Percentiles rank a stretch among this genome's conserved stretches.
phyloP scores from a whole-genome alignment of 2,113 vertebrate species.

The Chloroceryle aenea region DNA sequence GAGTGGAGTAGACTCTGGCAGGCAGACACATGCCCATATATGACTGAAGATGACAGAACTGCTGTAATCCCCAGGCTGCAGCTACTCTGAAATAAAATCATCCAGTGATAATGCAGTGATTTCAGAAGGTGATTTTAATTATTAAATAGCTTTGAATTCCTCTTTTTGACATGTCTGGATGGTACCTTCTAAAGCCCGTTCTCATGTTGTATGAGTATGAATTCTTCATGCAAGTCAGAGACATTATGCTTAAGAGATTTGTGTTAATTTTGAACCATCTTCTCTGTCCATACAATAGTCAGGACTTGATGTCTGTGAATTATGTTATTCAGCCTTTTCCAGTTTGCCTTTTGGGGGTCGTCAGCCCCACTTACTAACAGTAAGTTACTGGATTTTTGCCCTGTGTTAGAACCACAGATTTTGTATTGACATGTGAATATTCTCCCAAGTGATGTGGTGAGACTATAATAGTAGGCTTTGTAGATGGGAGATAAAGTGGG shows the following conservation, averaged over 20 bases:
- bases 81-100: neutral
- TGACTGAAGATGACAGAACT: neutral
- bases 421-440: neutral
- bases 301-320: neutral
- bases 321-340: neutral
- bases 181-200: neutral
- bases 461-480: neutral
- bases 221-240: neutral
- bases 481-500: neutral
- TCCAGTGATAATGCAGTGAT: neutral
- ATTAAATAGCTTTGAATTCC: neutral
- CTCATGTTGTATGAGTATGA: neutral
- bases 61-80: neutral
- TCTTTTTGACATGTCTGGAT: neutral
- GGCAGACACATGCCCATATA: neutral
- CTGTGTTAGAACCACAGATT: neutral
- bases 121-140: conserved; percentile 9
- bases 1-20: neutral
- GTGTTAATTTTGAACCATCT: conserved; percentile 6
- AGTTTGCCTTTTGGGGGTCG: neutral
- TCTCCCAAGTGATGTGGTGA: neutral
- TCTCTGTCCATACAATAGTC: neutral
- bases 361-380: neutral
- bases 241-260: conserved; percentile 45
- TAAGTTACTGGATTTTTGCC: neutral